These are phyloP conservation scores for Mirounga angustirostris DNA, from an alignment of 2,113 vertebrate genomes.

Conservation along the genomic window DNA sequence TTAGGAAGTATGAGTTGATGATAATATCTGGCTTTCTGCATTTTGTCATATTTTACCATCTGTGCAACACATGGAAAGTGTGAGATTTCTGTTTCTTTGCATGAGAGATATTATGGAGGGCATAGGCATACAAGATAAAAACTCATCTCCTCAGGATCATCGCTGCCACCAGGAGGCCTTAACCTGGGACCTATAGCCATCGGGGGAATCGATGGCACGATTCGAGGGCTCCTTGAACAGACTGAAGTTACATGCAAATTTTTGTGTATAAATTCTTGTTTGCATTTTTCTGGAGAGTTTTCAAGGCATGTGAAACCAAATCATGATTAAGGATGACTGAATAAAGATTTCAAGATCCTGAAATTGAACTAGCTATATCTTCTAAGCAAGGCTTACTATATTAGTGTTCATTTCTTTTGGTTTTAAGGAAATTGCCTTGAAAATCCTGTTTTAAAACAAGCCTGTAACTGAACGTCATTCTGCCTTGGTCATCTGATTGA, in stretches of 20 bases:
- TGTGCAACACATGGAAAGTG: conserved; percentile 33
- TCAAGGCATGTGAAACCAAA: conserved; percentile 42
- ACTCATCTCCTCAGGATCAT: not conserved
- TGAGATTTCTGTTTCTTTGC: conserved; percentile 3
- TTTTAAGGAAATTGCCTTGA: conserved; percentile 51
- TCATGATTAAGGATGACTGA: not conserved
- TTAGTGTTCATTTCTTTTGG: not conserved
- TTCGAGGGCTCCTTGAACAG: not conserved
- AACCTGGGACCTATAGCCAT: not conserved
- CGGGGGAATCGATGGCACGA: not conserved
- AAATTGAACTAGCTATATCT: not conserved
- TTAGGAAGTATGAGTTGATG: conserved; percentile 8
- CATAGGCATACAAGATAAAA: not conserved
- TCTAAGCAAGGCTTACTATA: not conserved
- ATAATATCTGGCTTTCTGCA: not conserved
- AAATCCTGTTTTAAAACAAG: conserved; percentile 42
- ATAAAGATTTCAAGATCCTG: conserved; percentile 5
- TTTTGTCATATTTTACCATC: conserved; percentile 48
- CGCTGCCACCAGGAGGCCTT: not conserved
- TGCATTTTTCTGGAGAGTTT: conserved; percentile 12
- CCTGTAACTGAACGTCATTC: not conserved
- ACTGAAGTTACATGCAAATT: not conserved
- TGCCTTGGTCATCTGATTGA: not conserved
- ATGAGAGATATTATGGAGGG: not conserved
- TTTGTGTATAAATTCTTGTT: conserved; percentile 39